Evolutionary conservation across 2,797 vertebrate genomes (phyloP).

Genomic region (Cryptoblepharus egeriae): DNA sequence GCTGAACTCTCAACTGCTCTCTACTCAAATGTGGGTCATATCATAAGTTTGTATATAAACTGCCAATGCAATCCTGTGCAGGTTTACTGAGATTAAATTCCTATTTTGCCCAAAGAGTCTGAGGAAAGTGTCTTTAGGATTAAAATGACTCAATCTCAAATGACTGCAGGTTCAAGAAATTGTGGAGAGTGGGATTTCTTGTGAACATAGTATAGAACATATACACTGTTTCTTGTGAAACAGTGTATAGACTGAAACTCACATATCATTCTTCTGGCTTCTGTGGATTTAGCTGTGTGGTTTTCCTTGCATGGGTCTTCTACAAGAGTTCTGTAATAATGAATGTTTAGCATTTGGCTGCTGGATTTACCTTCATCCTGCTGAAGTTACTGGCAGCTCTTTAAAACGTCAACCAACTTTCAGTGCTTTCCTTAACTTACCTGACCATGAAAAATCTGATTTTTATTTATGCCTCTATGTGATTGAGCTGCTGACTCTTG

Average conservation of each 20-base stretch:
- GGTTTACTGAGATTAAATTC: too few relatives aligned
- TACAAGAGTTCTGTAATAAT: background rate
- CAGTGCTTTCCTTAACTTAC: conserved; percentile 6
- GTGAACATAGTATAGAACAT: conserved; percentile 34
- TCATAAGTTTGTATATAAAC: too few relatives aligned
- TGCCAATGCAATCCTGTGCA: too few relatives aligned
- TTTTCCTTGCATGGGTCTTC: background rate
- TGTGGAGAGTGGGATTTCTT: background rate
- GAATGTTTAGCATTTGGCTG: conserved; percentile 2
- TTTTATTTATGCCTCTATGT: conserved; percentile 19
- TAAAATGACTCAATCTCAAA: too few relatives aligned
- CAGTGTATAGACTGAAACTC: conserved; percentile 28
- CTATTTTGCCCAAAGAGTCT: too few relatives aligned
- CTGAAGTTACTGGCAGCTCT: conserved; percentile 17
- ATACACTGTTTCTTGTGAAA: too few relatives aligned
- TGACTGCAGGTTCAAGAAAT: background rate
- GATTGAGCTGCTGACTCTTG: background rate
- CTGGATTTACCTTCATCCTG: background rate
- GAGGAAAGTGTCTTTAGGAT: too few relatives aligned
- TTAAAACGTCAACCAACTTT: conserved; percentile 25
- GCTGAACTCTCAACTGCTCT: too few relatives aligned
- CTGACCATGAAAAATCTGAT: conserved; percentile 3
- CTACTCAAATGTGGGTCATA: too few relatives aligned
- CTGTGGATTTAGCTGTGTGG: conserved; percentile 2
- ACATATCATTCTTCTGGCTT: background rate